phyloP scores from a whole-genome alignment of 2,797 vertebrate genomes.

The Eospalax fontanierii region DNA sequence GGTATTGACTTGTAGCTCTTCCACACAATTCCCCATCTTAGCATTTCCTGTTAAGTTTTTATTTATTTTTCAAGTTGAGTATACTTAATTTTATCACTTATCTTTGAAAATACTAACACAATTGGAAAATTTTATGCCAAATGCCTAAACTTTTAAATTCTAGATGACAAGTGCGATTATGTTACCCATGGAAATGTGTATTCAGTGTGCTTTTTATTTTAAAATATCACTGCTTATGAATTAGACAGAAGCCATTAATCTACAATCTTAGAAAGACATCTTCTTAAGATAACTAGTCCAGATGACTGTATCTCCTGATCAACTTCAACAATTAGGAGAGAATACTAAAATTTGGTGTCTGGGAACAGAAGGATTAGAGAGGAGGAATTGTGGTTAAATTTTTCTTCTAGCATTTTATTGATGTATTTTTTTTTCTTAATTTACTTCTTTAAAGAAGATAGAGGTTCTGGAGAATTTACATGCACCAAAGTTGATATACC shows the following conservation, averaged over 20 bases:
- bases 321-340: not conserved
- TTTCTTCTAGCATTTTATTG: not conserved
- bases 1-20: not conserved
- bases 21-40: not conserved
- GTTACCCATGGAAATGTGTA: not conserved
- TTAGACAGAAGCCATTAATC: constrained; percentile 13
- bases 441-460: constrained; percentile 20
- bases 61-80: not conserved
- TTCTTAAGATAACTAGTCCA: not conserved
- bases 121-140: not conserved
- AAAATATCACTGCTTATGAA: constrained; percentile 15
- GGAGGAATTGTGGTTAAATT: not conserved
- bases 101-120: not conserved
- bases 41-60: not conserved
- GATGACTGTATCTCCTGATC: not conserved
- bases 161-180: constrained; percentile 9
- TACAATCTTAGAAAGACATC: constrained; percentile 26
- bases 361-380: constrained; percentile 7
- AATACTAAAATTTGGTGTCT: not conserved
- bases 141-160: not conserved
- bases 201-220: constrained; percentile 1
- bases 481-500: not conserved
- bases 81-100: not conserved
- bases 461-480: not conserved
- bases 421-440: not conserved